Conservation (phyloP, 2,113 vertebrate genomes). For the Gnathonemus echidnorhynchus region DNA sequence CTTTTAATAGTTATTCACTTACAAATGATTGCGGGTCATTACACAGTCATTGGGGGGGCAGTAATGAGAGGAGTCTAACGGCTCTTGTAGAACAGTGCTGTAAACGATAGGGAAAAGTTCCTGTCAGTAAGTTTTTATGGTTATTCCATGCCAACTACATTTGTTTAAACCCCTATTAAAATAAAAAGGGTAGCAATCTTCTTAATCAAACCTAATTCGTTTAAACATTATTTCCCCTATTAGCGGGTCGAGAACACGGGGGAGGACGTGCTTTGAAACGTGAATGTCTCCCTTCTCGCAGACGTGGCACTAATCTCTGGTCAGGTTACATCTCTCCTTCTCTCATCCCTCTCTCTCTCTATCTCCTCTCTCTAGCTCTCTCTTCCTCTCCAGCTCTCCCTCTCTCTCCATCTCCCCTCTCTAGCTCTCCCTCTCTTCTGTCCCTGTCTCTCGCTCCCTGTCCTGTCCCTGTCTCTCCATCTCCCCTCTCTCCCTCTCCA, state of each 20-base stretch:
- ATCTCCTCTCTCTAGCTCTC: constrained; percentile 10
- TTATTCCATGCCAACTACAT: constrained; percentile 59
- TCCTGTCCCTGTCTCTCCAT: not conserved
- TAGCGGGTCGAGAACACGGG: constrained; percentile 40
- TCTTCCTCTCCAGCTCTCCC: not conserved
- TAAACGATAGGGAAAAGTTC: constrained; percentile 86
- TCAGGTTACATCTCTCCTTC: constrained; percentile 37
- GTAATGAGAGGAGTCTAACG: constrained; percentile 93
- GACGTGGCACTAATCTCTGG: constrained; percentile 44
- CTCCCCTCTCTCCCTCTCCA: too few species aligned
- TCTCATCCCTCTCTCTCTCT: constrained; percentile 21
- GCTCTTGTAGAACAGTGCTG: constrained; percentile 83
- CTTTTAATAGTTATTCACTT: constrained; percentile 96
- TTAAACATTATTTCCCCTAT: constrained; percentile 37
- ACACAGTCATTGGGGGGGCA: constrained; percentile 92
- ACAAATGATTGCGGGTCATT: constrained; percentile 93
- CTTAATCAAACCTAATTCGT: constrained; percentile 62
- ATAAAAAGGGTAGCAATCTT: constrained; percentile 57
- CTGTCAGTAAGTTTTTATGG: constrained; percentile 85
- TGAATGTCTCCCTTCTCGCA: constrained; percentile 28
- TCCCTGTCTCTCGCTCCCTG: constrained; percentile 26
- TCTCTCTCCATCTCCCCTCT: constrained; percentile 12
- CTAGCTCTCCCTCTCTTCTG: constrained; percentile 11
- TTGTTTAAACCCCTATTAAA: constrained; percentile 59
- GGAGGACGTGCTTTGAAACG: constrained; percentile 16